Percentiles rank a stretch among this genome's conserved stretches.
These are phyloP conservation scores for Cisticola juncidis DNA, from an alignment of 2,113 vertebrate genomes.

Conservation along the genomic window DNA sequence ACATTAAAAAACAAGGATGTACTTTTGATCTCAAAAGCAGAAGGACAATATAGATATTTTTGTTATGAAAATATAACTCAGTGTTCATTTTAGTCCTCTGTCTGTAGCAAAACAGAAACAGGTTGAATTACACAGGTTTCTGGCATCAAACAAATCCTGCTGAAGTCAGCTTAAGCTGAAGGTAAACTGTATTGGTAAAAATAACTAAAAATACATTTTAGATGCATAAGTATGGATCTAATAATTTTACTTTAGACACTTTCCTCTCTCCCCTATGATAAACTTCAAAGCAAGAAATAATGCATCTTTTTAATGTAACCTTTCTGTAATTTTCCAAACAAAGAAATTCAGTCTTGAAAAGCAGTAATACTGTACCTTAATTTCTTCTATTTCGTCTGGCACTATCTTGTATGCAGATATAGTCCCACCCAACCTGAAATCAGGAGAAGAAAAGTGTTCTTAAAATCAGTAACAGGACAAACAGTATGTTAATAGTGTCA, in stretches of 20 bases:
- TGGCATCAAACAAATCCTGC: not conserved
- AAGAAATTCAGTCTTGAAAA: conserved; percentile 26
- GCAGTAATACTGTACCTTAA: conserved; percentile 86
- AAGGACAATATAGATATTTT: not conserved
- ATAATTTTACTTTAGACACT: not conserved
- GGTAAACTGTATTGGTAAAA: not conserved
- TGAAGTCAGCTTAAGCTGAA: not conserved
- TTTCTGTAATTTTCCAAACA: not conserved
- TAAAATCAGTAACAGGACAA: conserved; percentile 48
- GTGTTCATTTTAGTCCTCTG: not conserved
- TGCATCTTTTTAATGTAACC: not conserved
- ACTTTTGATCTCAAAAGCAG: not conserved
- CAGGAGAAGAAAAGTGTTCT: conserved; percentile 69
- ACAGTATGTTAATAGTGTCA: not conserved
- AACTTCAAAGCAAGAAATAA: conserved; percentile 3
- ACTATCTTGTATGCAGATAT: conserved; percentile 99
- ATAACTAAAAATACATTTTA: not conserved
- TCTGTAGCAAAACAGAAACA: not conserved
- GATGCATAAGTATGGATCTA: not conserved
- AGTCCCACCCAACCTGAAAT: conserved; percentile 95
- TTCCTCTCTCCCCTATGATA: not conserved
- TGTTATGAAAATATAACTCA: not conserved
- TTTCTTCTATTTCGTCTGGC: conserved; percentile 98
- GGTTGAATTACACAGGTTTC: not conserved
- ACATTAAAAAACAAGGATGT: not conserved